phyloP scores from a whole-genome alignment of 2,113 vertebrate genomes.

The Sinocyclocheilus anophthalmus region DNA sequence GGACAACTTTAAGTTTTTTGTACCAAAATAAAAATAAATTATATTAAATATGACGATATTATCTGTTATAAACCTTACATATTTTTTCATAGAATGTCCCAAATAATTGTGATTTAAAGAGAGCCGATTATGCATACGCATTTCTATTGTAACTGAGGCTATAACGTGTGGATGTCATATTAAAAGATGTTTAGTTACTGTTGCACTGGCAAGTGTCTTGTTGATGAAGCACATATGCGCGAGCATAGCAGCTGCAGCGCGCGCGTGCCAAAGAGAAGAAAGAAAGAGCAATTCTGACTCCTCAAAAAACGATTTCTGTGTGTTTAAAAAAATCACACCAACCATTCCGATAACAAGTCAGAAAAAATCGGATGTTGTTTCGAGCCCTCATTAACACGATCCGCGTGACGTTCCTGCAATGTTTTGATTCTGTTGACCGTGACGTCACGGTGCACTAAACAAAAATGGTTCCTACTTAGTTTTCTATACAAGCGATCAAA shows the following conservation, averaged over 20 bases:
- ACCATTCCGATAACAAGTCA: background rate
- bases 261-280: constrained; percentile 55
- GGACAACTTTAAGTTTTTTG: background rate
- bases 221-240: background rate
- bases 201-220: background rate
- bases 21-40: background rate
- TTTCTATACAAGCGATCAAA: constrained; percentile 82
- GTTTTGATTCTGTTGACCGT: constrained; percentile 85
- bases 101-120: background rate
- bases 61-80: background rate
- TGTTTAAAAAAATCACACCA: background rate
- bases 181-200: background rate
- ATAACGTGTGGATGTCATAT: constrained; percentile 4
- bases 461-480: constrained; percentile 88
- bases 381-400: constrained; percentile 55
- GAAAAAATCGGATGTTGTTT: constrained; percentile 26
- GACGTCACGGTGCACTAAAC: constrained; percentile 83
- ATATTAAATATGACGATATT: background rate
- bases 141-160: background rate
- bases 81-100: background rate
- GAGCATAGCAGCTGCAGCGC: constrained; percentile 55
- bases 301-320: constrained; percentile 28
- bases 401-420: constrained; percentile 79
- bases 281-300: constrained; percentile 11
- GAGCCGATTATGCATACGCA: background rate